Evolutionary conservation across 2,888 invertebrate species (phyloP), one percentile per base, ranked within the genome.

Genomic region (Leuctra nigra): DNA sequence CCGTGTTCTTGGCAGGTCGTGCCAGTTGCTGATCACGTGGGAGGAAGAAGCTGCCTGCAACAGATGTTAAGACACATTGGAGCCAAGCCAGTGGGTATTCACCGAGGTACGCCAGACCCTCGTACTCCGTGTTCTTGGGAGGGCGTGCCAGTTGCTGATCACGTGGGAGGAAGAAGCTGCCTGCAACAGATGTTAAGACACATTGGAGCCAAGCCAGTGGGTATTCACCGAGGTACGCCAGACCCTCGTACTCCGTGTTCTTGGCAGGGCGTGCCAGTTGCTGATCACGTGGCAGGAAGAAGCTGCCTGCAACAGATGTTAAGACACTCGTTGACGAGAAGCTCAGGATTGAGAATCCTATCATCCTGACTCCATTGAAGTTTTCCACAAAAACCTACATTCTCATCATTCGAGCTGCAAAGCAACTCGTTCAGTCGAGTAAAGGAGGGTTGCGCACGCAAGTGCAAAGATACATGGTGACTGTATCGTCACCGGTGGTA

Each of bases 21-120:
- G 82, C 78, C 55, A 81, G 75, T 70, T 96, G 97, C 71, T 95
- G 96, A 70, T 98, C 98, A 16, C 91, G 83, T 0, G 98, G 98
- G 22, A 95, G 75, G 71, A 98, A 99, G 73, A 99, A 98, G 68
- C 93, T 91, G 44, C 79, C 84, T 84, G n/a, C n/a, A n/a, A n/a
- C n/a, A n/a, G n/a, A n/a, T n/a, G n/a, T n/a, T n/a, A n/a, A n/a
- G n/a, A n/a, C n/a, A n/a, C n/a, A n/a, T n/a, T n/a, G n/a, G n/a
- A n/a, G n/a, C 92, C 98, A 99, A 0, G 97, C 91, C 54, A 99
- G 73, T 0, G 98, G 97, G 70, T 92, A 97, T 71, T 99, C 98
- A 0, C 99, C 99, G 61, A 97, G 81, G 71, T 99, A 99, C 0
- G 97, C 96, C 64, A 96, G 78, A 1, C 97, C 98, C 75, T 96